These are phyloP conservation scores for Dinoponera quadriceps DNA, from an alignment of 1,140 invertebrate genomes.

Conservation along the genomic window DNA sequence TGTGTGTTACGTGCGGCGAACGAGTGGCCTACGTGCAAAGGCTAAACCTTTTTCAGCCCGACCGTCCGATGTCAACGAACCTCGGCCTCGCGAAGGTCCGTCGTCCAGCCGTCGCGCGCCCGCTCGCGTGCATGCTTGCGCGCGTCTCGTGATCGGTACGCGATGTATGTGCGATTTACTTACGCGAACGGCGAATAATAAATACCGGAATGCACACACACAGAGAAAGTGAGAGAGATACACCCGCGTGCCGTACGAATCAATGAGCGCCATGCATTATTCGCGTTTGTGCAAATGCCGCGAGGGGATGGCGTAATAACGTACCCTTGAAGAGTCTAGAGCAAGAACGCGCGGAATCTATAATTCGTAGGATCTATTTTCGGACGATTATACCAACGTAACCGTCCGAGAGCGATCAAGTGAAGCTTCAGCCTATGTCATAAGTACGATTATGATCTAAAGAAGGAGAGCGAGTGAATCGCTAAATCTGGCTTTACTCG, in stretches of 20 bases:
- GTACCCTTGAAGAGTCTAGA: conserved; percentile 49
- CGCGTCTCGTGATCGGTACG: conserved; percentile 10
- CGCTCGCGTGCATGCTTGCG: conserved; percentile 19
- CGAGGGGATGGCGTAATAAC: conserved; percentile 11
- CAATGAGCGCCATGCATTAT: conserved; percentile 11
- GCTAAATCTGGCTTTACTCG: conserved; percentile 1
- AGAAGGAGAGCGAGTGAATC: neutral
- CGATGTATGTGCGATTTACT: neutral
- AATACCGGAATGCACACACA: conserved; percentile 10
- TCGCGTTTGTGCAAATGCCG: conserved; percentile 1
- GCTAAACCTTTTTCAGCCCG: conserved; percentile 47
- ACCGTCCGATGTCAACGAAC: conserved; percentile 57
- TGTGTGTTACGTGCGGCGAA: neutral
- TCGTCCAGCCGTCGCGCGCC: neutral
- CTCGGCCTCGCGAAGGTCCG: conserved; percentile 26
- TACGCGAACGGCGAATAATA: conserved; percentile 15
- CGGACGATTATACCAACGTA: conserved; percentile 13
- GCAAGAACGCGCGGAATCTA: neutral
- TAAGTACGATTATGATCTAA: conserved; percentile 33
- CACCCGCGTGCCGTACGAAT: conserved; percentile 1
- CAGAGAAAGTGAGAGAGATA: too few species aligned
- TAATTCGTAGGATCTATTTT: conserved; percentile 49
- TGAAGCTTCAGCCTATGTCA: neutral
- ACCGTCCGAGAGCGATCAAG: neutral
- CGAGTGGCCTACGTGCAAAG: conserved; percentile 32